Evolutionary conservation across 37 sponge, comb jelly and placozoan genomes (phyloP), one percentile per base, ranked within the genome.

Genomic region (Cliona cf. orientalis): DNA sequence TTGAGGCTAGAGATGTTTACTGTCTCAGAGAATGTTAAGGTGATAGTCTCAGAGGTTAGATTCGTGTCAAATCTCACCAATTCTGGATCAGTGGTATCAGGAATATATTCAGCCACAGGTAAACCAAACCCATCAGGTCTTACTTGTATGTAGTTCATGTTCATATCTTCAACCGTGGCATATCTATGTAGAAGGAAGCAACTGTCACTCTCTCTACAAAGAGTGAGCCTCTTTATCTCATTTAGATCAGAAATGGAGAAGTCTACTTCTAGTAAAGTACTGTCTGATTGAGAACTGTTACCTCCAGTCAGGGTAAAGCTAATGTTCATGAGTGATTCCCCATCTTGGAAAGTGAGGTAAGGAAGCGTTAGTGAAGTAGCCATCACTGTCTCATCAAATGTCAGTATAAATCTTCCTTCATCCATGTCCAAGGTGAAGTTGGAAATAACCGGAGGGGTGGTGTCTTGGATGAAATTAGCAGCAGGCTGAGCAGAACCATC

Each of bases 331-430:
- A 9, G 25, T 6, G 66, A 39, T 2, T 42, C 43, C 37, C 58
- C 56, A 58, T 96, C 94, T 69, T 90, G 94, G 7, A 96, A 83
- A 34, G 94, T 81, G 2, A 92, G 60, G 0, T 53, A 55, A 1
- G 78, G 45, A 0, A 86, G 44, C 23, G 60, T 34, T n/a, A 96
- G 61, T 5, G 84, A 85, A 9, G 46, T 28, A 12, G 97, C 97
- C 56, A 66, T 69, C 17, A 96, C 84, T 58, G 97, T 96, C 38
- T 96, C 97, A 82, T 90, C 88, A 81, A 96, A 96, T 28, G 93
- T 90, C 34, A 96, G 75, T 0, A 78, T 62, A 45, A 96, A 29
- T 21, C 17, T 0, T 0, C 91, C 91, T 1, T 37, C 37, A 64
- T 96, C 71, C 97, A 96, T 96, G 66, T 96, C 91, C 46, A 96